Base-by-base conservation (phyloP, 2,797 vertebrate species). In the Brachyrhaphis roseni region DNA sequence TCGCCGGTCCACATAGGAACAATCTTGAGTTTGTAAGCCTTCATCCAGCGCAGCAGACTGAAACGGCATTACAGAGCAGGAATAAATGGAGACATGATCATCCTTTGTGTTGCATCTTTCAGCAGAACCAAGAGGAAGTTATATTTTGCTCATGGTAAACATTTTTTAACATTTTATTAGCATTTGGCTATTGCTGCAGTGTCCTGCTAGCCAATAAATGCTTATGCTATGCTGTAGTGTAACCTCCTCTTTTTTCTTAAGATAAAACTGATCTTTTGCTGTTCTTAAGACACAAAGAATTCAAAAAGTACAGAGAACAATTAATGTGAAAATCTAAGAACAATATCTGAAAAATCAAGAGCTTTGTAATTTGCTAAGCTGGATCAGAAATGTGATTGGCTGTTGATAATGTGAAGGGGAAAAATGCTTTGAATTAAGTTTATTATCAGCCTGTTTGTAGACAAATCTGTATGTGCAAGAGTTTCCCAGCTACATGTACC, bases 241-340 rank as follows among this genome's bases (percentile, higher is more conserved):
- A 76, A 68, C 51, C 45, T 66, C 80, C 78, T 70, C 39, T 43
- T n/a, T 49, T 72, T 5, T 23, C 49, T 51, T 34, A 51, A 49
- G 26, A 43, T 57, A 55, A 41, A 59, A 43, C 10, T 23, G 57
- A 34, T 13, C 43, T 46, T 45, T n/a, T 70, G 64, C 82, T 78
- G 59, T 83, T 78, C 77, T 82, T 77, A 80, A 53, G 82, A 80
- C 77, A 87, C 73, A 79, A 77, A 75, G 64, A 80, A 82, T 72
- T 76, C 45, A 39, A 75, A 68, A 26, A 4, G 59, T 31, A 43
- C 51, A 55, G 16, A 45, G 47, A 75, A 62, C 64, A 26, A 74
- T 62, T 16, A 26, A 75, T 28, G 57, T 72, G 45, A 8, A 85
- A 71, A 46, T 62, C 8, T 45, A 47, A 68, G 28, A 72, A 74